Conservation (phyloP, 2,888 invertebrate species). For the Euplexia lucipara region DNA sequence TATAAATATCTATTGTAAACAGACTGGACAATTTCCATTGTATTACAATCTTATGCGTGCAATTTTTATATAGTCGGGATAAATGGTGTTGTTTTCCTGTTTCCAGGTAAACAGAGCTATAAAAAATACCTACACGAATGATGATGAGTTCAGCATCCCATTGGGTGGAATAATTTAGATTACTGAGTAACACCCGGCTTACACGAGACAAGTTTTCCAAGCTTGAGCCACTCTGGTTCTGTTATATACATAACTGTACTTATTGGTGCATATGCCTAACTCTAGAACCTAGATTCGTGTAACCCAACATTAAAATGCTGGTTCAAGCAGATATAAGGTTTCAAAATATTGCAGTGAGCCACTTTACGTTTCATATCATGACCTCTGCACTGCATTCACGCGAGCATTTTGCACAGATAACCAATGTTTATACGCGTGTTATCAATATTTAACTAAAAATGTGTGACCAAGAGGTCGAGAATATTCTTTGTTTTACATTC, state of each 20-base stretch:
- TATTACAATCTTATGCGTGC: slow-evolving; percentile 19
- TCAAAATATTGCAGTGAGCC: background rate
- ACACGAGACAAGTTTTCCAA: no score
- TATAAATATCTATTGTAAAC: background rate
- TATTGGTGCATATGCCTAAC: no score
- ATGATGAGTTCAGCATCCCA: slow-evolving; percentile 3
- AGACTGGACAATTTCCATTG: slow-evolving; percentile 21
- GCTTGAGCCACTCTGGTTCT: no score
- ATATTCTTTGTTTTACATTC: slow-evolving; percentile 27
- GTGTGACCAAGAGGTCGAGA: slow-evolving; percentile 26
- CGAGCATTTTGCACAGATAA: slow-evolving; percentile 17
- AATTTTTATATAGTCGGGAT: slow-evolving; percentile 37
- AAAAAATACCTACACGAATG: slow-evolving; percentile 19
- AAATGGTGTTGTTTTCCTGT: slow-evolving; percentile 43
- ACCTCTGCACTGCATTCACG: slow-evolving; percentile 17
- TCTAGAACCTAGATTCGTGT: no score
- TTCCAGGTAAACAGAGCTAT: slow-evolving; percentile 43
- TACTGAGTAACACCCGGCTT: background rate
- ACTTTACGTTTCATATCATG: slow-evolving; percentile 1
- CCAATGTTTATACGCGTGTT: slow-evolving; percentile 12
- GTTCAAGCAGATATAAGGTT: background rate
- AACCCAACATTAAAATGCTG: background rate
- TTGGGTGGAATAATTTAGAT: slow-evolving; percentile 8
- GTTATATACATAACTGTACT: no score
- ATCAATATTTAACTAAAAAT: slow-evolving; percentile 35